These are phyloP conservation scores for Ptychodera flava DNA, from an alignment of 35 echinoderm and acorn worm species.

Conservation along the genomic window DNA sequence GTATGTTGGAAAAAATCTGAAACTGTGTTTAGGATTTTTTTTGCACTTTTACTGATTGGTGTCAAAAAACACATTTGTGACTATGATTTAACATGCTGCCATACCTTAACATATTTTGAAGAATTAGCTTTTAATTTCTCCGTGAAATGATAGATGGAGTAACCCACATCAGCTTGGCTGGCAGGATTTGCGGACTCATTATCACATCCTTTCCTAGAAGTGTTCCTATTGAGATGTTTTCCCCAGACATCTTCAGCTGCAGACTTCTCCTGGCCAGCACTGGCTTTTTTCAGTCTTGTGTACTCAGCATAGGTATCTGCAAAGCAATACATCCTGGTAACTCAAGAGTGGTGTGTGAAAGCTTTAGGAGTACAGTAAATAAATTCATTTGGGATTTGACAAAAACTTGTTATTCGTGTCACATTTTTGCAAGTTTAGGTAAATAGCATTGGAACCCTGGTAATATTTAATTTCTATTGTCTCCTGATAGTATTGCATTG, in stretches of 20 bases:
- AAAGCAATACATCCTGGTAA: too few relatives aligned
- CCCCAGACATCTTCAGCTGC: constrained; percentile 51
- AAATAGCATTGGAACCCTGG: background rate
- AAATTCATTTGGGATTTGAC: background rate
- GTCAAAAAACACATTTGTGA: too few relatives aligned
- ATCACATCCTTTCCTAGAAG: background rate
- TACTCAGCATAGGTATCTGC: constrained; percentile 25
- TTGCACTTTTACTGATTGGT: too few relatives aligned
- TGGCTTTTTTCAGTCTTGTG: constrained; percentile 21
- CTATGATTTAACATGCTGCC: too few relatives aligned
- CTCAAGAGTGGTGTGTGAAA: background rate
- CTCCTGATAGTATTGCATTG: background rate
- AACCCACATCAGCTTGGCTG: background rate
- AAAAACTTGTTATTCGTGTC: background rate
- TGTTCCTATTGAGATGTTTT: constrained; percentile 56
- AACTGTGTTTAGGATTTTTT: too few relatives aligned
- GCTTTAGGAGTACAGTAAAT: background rate
- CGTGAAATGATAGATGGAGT: constrained; percentile 24
- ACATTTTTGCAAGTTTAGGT: background rate
- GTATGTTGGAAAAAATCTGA: too few relatives aligned
- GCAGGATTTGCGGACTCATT: background rate
- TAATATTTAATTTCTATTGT: background rate
- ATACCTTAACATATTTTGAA: background rate
- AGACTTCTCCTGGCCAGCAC: background rate
- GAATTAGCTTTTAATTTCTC: constrained; percentile 27